Evolutionary conservation across 2,797 vertebrate genomes (phyloP).

Genomic region (Thripadectes ignobilis): DNA sequence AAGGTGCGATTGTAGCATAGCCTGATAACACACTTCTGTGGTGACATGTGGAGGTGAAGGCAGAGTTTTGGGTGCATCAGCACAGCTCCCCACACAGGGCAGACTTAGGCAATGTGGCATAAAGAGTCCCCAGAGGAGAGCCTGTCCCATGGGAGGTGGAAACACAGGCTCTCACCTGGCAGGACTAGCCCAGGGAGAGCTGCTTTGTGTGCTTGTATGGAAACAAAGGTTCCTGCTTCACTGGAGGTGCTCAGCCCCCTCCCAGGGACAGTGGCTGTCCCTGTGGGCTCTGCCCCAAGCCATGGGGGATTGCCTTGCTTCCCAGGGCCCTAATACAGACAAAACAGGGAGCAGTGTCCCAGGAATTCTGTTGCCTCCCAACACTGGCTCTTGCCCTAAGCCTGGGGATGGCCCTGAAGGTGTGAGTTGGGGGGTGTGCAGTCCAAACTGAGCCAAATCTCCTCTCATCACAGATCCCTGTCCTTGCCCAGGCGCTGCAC

Average conservation of each 20-base stretch:
- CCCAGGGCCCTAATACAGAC: rapidly evolving
- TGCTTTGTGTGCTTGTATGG: neutral
- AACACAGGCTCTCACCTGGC: neutral
- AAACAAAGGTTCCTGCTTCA: neutral
- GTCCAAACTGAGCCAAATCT: neutral
- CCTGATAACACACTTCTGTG: neutral
- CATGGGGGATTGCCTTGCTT: neutral
- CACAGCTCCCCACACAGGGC: neutral
- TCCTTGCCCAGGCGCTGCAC: neutral
- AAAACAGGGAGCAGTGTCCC: neutral
- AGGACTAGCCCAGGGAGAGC: neutral
- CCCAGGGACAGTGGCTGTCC: neutral
- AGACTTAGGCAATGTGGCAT: neutral
- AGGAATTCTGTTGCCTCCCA: neutral
- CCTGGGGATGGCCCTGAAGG: neutral
- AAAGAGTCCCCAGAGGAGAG: neutral
- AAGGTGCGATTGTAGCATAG: neutral
- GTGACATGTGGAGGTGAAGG: neutral
- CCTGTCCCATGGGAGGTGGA: neutral
- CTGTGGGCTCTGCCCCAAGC: neutral
- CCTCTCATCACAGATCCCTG: neutral
- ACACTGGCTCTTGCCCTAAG: neutral
- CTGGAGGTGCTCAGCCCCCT: neutral
- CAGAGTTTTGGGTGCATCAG: neutral
- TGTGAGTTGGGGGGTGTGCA: neutral